These are phyloP conservation scores for Calephelis nemesis DNA, from an alignment of 1,140 invertebrate species.

Conservation along the genomic window DNA sequence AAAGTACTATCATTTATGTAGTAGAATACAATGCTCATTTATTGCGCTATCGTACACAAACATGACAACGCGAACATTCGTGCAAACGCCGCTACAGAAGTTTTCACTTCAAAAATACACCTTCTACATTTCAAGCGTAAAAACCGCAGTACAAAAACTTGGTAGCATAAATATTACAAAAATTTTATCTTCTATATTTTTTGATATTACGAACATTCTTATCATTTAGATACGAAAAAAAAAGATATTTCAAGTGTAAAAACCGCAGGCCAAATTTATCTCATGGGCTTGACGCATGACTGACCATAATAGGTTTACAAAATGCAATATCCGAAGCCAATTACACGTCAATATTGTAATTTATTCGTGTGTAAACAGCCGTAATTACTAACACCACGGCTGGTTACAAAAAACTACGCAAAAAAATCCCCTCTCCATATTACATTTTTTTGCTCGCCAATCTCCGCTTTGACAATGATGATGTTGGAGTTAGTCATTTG, in stretches of 20 bases:
- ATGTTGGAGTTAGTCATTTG: background rate
- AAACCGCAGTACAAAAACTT: too few relatives aligned
- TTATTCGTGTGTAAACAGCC: conserved; percentile 54
- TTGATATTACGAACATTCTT: too few relatives aligned
- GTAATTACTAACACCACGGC: conserved; percentile 33
- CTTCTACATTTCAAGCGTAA: too few relatives aligned
- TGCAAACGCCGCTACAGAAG: too few relatives aligned
- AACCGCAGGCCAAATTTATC: conserved; percentile 20
- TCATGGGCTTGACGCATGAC: conserved; percentile 25
- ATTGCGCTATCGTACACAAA: too few relatives aligned
- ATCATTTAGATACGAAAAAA: background rate
- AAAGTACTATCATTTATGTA: too few relatives aligned
- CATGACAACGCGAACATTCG: too few relatives aligned
- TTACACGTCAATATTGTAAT: conserved; percentile 50
- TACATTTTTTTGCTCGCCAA: conserved; percentile 6
- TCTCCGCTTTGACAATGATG: conserved; percentile 13
- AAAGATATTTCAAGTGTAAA: background rate
- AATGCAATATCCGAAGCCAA: conserved; percentile 50
- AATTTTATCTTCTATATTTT: too few relatives aligned
- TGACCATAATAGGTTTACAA: conserved; percentile 27
- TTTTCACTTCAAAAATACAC: too few relatives aligned
- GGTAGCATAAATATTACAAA: too few relatives aligned
- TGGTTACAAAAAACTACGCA: conserved; percentile 20
- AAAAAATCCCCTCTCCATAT: conserved; percentile 15
- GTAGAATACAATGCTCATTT: too few relatives aligned